These are phyloP conservation scores for Balaenoptera acutorostrata DNA, from an alignment of 2,113 vertebrate genomes.

Conservation along the genomic window DNA sequence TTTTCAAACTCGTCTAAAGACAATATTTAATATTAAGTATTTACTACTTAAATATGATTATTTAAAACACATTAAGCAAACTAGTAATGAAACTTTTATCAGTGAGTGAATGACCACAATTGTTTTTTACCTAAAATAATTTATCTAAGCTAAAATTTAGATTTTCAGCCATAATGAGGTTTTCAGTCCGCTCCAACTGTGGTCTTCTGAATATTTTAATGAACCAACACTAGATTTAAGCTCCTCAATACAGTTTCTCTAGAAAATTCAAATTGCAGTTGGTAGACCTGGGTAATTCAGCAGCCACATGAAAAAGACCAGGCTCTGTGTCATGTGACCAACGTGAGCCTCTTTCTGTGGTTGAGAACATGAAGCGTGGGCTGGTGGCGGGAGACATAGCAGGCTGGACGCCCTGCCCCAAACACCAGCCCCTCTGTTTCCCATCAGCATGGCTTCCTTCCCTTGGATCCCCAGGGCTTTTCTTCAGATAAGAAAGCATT, in stretches of 20 bases:
- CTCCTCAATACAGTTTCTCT: not conserved
- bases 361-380: not conserved
- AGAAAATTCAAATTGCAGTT: not conserved
- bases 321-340: not conserved
- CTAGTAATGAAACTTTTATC: not conserved
- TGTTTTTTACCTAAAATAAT: not conserved
- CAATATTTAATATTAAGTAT: not conserved
- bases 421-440: not conserved
- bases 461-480: not conserved
- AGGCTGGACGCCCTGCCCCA: accelerated
- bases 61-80: not conserved
- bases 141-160: not conserved
- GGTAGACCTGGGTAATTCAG: not conserved
- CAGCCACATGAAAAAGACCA: not conserved
- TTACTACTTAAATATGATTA: not conserved
- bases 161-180: not conserved
- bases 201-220: not conserved
- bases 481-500: not conserved
- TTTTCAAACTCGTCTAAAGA: not conserved
- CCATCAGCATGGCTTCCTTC: not conserved
- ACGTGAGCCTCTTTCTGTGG: not conserved
- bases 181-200: not conserved
- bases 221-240: not conserved
- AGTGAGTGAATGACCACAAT: not conserved
- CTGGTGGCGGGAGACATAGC: too few species aligned